A percentile compares a stretch with the other conserved stretches of the same genome.
Conservation (phyloP, 53 echinoderm and acorn worm species). For the Holothuria leucospilota region DNA sequence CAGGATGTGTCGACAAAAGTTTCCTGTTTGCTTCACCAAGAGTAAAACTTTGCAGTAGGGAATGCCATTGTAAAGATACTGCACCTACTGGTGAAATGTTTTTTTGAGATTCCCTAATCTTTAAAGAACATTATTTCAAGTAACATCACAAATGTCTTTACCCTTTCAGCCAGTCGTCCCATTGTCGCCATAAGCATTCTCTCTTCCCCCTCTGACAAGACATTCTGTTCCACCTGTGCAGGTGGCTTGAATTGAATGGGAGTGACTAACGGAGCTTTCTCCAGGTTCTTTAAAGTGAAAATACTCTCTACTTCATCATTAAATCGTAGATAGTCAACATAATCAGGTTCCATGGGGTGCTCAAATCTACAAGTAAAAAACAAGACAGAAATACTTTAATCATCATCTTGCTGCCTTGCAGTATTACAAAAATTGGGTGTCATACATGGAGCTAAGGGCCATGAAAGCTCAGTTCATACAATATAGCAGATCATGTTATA, state of each 20-base stretch:
- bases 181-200: constrained; percentile 71
- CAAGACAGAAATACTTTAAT: neutral
- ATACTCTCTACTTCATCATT: constrained; percentile 93
- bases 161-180: constrained; percentile 84
- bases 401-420: neutral
- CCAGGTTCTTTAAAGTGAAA: constrained; percentile 94
- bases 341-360: constrained; percentile 75
- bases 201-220: constrained; percentile 72
- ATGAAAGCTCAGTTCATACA: too few relatives aligned
- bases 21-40: too few relatives aligned
- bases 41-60: too few relatives aligned
- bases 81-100: too few relatives aligned
- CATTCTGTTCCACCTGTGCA: constrained; percentile 85
- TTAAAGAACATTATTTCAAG: too few relatives aligned
- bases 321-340: constrained; percentile 84
- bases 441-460: too few relatives aligned
- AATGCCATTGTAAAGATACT: too few relatives aligned
- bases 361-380: constrained; percentile 63
- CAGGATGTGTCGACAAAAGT: too few relatives aligned
- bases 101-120: too few relatives aligned
- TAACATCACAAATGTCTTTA: neutral
- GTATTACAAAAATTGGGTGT: too few relatives aligned
- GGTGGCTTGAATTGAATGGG: constrained; percentile 90
- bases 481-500: too few relatives aligned
- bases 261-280: constrained; percentile 88